Evolutionary conservation across 2,888 invertebrate species (phyloP).

Genomic region (Criorhina ranunculi): DNA sequence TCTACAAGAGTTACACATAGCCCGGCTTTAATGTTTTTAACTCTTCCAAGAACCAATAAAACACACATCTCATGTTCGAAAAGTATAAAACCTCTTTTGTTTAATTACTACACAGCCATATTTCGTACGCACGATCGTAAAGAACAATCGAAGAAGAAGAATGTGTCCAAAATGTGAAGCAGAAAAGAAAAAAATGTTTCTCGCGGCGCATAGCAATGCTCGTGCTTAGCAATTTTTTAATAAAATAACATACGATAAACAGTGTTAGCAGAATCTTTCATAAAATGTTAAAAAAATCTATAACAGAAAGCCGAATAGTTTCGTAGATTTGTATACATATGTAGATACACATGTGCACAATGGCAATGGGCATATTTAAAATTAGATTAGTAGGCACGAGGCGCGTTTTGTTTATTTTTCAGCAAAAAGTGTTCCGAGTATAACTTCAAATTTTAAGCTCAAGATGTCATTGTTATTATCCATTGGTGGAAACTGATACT

Average conservation of each 20-base stretch:
- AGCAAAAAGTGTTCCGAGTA: no score
- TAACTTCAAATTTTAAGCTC: no score
- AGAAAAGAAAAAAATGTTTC: slow-evolving; percentile 21
- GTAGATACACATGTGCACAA: background rate
- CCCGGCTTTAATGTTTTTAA: background rate
- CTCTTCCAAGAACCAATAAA: slow-evolving; percentile 59
- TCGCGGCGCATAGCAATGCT: slow-evolving; percentile 20
- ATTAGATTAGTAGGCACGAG: no score
- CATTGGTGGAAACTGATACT: no score
- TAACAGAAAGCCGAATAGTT: background rate
- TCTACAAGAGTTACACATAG: slow-evolving; percentile 28
- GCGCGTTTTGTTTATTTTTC: no score
- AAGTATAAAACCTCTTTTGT: slow-evolving; percentile 37
- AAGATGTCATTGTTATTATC: no score
- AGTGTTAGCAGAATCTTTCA: background rate
- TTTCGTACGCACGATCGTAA: slow-evolving; percentile 36
- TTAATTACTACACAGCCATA: slow-evolving; percentile 33
- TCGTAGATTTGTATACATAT: background rate
- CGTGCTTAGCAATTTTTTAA: slow-evolving; percentile 4
- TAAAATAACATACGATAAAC: slow-evolving; percentile 4
- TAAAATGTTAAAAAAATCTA: background rate
- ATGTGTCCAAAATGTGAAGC: slow-evolving; percentile 40
- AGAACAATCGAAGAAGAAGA: slow-evolving; percentile 11
- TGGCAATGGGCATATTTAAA: no score
- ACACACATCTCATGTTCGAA: slow-evolving; percentile 22